Conservation (phyloP, 1,140 invertebrate genomes). For the Drosophila biarmipes region DNA sequence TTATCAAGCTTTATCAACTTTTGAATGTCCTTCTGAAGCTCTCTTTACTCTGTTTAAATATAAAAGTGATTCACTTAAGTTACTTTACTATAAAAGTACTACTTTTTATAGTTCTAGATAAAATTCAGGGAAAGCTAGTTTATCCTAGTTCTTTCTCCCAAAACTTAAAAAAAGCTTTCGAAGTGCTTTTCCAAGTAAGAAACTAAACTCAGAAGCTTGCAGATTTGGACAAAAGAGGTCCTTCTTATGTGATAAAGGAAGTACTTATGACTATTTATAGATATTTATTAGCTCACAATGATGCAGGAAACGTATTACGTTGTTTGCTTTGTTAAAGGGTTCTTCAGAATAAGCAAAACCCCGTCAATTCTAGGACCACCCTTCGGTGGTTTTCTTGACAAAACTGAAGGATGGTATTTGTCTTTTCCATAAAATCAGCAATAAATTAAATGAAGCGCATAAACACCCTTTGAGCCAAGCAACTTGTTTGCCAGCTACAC, state of each 20-base stretch:
- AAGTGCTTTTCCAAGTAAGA: neutral
- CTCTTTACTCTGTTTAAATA: neutral
- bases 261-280: neutral
- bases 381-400: neutral
- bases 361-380: neutral
- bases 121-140: neutral
- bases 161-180: too few relatives aligned
- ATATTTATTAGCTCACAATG: too few relatives aligned
- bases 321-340: neutral
- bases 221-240: conserved; percentile 3
- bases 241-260: neutral
- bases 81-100: conserved; percentile 6
- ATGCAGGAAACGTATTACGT: too few relatives aligned
- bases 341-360: neutral
- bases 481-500: conserved; percentile 32
- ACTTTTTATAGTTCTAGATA: neutral
- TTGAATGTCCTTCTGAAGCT: neutral
- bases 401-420: neutral
- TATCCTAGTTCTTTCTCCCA: neutral
- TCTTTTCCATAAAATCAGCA: conserved; percentile 52
- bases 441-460: conserved; percentile 65
- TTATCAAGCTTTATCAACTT: neutral
- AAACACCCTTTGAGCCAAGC: conserved; percentile 63
- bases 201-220: neutral
- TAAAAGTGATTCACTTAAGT: neutral